These are phyloP conservation scores for Cyrtodaria siliqua DNA, from an alignment of 2,888 invertebrate species.

Conservation along the genomic window DNA sequence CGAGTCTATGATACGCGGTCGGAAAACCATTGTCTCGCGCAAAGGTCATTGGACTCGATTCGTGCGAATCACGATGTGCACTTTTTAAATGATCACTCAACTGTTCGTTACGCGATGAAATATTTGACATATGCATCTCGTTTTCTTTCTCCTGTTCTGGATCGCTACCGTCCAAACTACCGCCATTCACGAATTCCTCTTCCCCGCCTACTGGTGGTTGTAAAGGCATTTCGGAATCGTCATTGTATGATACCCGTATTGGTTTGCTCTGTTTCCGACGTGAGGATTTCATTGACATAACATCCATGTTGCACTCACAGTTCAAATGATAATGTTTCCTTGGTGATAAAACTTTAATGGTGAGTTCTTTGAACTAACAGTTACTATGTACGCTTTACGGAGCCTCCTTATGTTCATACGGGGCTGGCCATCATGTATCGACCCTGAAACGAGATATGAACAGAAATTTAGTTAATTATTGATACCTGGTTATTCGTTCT, in stretches of 20 bases:
- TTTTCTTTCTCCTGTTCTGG: conserved; percentile 67
- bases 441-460: too few relatives aligned
- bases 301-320: conserved; percentile 64
- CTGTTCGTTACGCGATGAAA: conserved; percentile 50
- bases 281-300: conserved; percentile 77
- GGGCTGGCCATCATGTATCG: too few relatives aligned
- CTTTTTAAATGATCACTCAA: conserved; percentile 35
- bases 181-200: conserved; percentile 62
- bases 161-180: conserved; percentile 58
- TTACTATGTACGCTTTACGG: too few relatives aligned
- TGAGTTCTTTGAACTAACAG: too few relatives aligned
- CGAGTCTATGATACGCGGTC: conserved; percentile 91
- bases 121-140: conserved; percentile 67
- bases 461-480: too few relatives aligned
- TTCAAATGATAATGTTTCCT: too few relatives aligned
- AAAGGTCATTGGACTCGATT: conserved; percentile 58
- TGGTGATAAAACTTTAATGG: too few relatives aligned
- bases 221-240: conserved; percentile 65
- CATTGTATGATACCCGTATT: conserved; percentile 72
- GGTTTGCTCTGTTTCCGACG: conserved; percentile 84
- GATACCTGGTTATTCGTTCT: too few relatives aligned
- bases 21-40: conserved; percentile 73
- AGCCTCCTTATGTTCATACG: too few relatives aligned
- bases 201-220: conserved; percentile 45
- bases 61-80: conserved; percentile 14